Evolutionary conservation across 2,888 invertebrate species (phyloP), one percentile per base, ranked within the genome.

Genomic region (Hirtodrosophila confusa): DNA sequence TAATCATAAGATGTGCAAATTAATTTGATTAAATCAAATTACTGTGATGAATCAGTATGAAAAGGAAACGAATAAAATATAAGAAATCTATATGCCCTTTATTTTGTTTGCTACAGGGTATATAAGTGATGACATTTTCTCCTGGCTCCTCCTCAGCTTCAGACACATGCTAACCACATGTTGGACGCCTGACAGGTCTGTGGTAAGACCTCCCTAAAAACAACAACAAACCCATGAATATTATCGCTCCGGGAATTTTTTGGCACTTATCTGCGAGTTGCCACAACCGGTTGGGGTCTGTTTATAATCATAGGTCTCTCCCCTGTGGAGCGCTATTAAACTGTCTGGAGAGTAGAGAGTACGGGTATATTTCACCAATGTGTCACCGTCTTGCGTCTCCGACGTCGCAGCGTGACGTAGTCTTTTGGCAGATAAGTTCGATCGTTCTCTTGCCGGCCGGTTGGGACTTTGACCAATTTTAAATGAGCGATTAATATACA

Each of bases 101-200:
- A 0, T 4, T 11, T 0, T 1, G 9, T 11, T 10, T 11, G 3
- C 2, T 24, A 17, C 4, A 36, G 60, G 35, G 67, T 77, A 72
- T 44, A 6, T 7, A 9, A n/a, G 4, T 41, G 37, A 56, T 51
- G 39, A 36, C 33, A 10, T n/a, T 0, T 44, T 6, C 67, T 49
- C 17, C 40, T 47, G 43, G 6, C 74, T 51, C 57, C 57, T 24
- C 84, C 69, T 58, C 72, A 58, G 67, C 33, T 44, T 29, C 66
- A 88, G 86, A 86, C 84, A 84, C 63, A 86, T 83, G 64, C 44
- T 43, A 35, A 44, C 43, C 84, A 68, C 88, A 88, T 84, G 88
- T 55, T 75, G 66, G 63, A 77, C 66, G 87, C 65, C 74, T 86
- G 88, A 87, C 80, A 68, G n/a, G n/a, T n/a, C n/a, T n/a, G n/a